Base-by-base conservation (phyloP, 1,140 invertebrate genomes). In the Gyrodactylus salaris region DNA sequence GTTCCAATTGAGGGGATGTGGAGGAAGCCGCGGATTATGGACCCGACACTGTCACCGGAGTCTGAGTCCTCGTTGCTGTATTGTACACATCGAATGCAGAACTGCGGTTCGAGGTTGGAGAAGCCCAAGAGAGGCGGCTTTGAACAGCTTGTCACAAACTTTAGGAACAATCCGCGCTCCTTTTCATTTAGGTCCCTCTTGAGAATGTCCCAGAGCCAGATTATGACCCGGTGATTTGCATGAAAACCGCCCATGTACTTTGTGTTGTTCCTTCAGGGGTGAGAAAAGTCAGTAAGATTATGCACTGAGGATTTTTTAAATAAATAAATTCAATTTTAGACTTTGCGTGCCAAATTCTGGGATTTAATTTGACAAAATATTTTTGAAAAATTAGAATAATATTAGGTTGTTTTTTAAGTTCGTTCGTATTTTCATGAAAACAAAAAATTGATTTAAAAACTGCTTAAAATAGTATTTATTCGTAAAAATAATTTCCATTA, bases 131-230 rank as follows among this genome's bases (percentile, higher is more conserved):
- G 83, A 26, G 95, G 95, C 1, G 93, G 90, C 77, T 96, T 93
- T 0, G 91, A 98, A 81, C 94, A 98, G 78, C 91, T 95, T 20
- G 94, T 99, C 0, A 97, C 92, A 84, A 99, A 99, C 89, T 97
- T 98, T 0, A 99, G 82, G 82, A 99, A 97, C 75, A 95, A 85
- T 77, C 87, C 86, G 75, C 87, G 85, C 81, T 98, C 94, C 72
- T 91, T 85, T 79, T 89, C 86, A 16, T 84, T 86, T 80, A 98
- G 97, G 81, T 99, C 93, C 77, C 89, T 88, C 77, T 93, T 88
- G 25, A 99, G 81, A 76, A 99, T 90, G 80, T 97, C 91, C 95
- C 95, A 99, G 20, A 99, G 83, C 95, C 95, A 99, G 77, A 88
- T 87, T 20, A 99, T 88, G 54, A 99, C 90, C 76, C 90, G 84